These are phyloP conservation scores for Nestor notabilis DNA, from an alignment of 2,113 vertebrate genomes.

Conservation along the genomic window DNA sequence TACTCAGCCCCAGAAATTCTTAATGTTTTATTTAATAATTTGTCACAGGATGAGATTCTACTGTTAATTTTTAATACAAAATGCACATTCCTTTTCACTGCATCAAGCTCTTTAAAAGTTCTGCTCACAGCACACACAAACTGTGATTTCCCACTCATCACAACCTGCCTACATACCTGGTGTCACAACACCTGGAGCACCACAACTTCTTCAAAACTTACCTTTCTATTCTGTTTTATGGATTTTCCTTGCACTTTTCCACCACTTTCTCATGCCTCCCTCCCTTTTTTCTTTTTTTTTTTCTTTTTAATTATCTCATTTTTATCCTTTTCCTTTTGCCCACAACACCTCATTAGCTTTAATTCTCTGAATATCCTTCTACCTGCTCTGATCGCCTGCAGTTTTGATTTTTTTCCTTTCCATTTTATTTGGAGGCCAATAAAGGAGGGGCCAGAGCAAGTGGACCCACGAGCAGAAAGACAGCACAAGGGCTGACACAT, in stretches of 20 bases:
- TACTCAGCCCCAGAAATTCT: neutral
- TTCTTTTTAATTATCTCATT: neutral
- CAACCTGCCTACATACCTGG: neutral
- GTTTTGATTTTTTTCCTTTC: neutral
- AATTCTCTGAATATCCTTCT: neutral
- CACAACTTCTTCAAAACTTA: neutral
- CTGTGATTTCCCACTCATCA: neutral
- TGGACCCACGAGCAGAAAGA: rapidly evolving
- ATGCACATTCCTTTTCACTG: neutral
- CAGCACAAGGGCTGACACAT: rapidly evolving
- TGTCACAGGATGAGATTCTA: neutral
- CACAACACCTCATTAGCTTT: neutral
- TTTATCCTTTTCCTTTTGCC: neutral
- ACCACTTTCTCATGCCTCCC: neutral
- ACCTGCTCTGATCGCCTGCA: neutral
- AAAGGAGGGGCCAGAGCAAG: neutral
- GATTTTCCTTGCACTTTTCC: neutral
- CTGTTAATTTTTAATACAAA: neutral
- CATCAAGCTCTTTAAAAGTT: neutral
- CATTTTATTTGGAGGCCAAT: neutral
- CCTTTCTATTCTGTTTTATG: neutral
- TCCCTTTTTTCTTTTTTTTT: neutral
- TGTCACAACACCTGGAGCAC: neutral
- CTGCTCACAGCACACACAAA: rapidly evolving
- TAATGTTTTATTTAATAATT: neutral